These are phyloP conservation scores for Lasioglossum marginatum DNA, from an alignment of 2,888 invertebrate genomes.

Conservation along the genomic window DNA sequence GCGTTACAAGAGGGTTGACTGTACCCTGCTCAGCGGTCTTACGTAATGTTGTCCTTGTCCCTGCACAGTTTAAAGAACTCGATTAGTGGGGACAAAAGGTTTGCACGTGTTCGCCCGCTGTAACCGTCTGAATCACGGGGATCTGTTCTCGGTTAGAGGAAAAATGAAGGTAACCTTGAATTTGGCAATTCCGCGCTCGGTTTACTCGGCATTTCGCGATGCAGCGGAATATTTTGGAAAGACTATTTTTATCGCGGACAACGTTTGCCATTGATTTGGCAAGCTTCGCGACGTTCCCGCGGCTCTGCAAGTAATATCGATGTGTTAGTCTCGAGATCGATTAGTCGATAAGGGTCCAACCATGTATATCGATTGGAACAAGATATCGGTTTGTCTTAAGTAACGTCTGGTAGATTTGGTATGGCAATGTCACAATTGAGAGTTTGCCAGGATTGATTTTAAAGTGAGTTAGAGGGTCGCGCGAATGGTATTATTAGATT, in stretches of 20 bases:
- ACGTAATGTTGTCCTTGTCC: conserved; percentile 23
- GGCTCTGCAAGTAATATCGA: background rate
- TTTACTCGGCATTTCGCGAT: conserved; percentile 14
- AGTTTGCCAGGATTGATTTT: conserved; percentile 69
- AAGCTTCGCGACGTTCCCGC: background rate
- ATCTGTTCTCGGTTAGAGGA: background rate
- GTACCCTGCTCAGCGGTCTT: conserved; percentile 1
- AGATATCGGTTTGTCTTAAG: conserved; percentile 46
- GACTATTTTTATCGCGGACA: conserved; percentile 12
- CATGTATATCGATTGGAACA: conserved; percentile 19
- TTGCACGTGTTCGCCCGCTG: conserved; percentile 14
- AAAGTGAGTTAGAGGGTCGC: conserved; percentile 72
- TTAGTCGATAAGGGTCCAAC: background rate
- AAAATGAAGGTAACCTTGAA: conserved; percentile 19
- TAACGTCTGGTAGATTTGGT: conserved; percentile 48
- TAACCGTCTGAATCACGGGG: background rate
- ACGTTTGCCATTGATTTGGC: background rate
- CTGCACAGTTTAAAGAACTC: background rate
- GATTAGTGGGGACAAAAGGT: background rate
- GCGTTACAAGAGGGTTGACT: background rate
- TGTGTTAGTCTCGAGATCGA: background rate
- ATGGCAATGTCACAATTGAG: conserved; percentile 69
- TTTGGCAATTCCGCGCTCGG: conserved; percentile 14
- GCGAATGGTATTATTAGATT: conserved; percentile 71
- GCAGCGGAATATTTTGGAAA: conserved; percentile 9